Percentiles rank a stretch among this genome's conserved stretches.
Evolutionary conservation across 2,113 vertebrate species (phyloP).

Genomic region (Nematolebias whitei): DNA sequence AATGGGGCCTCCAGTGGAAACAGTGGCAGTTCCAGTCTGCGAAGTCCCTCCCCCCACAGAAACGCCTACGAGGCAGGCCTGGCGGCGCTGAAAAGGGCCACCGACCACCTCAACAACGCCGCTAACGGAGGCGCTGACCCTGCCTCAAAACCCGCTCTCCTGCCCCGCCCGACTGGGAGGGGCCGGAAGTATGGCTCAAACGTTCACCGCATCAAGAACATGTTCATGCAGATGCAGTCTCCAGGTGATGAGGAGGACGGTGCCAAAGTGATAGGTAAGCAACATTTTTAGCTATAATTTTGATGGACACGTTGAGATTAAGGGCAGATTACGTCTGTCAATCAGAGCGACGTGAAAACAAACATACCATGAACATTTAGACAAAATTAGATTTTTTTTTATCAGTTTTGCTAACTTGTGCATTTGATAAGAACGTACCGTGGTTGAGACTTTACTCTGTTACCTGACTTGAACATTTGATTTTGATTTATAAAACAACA

Average conservation of each 20-base stretch:
- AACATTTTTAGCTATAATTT: not conserved
- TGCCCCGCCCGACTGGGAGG: conserved; percentile 77
- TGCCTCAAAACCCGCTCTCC: conserved; percentile 75
- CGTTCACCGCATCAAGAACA: conserved; percentile 98
- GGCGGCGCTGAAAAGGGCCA: conserved; percentile 88
- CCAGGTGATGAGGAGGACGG: conserved; percentile 83
- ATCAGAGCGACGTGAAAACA: too few relatives aligned
- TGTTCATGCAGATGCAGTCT: conserved; percentile 98
- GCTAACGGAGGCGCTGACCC: conserved; percentile 78
- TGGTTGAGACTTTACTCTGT: too few relatives aligned
- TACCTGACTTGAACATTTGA: too few relatives aligned
- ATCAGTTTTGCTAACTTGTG: too few relatives aligned
- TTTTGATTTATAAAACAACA: too few relatives aligned
- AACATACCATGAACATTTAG: too few relatives aligned
- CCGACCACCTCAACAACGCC: conserved; percentile 80
- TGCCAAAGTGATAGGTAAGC: conserved; percentile 73
- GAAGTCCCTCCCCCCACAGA: conserved; percentile 93
- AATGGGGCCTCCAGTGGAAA: conserved; percentile 58
- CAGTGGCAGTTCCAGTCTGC: conserved; percentile 72
- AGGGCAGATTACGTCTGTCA: too few relatives aligned
- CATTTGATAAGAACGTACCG: too few relatives aligned
- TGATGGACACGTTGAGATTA: too few relatives aligned
- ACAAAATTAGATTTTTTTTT: too few relatives aligned
- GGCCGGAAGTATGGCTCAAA: conserved; percentile 95
- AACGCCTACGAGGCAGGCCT: conserved; percentile 95